These are phyloP conservation scores for Eilema depressum DNA, from an alignment of 2,888 invertebrate species.

Conservation along the genomic window DNA sequence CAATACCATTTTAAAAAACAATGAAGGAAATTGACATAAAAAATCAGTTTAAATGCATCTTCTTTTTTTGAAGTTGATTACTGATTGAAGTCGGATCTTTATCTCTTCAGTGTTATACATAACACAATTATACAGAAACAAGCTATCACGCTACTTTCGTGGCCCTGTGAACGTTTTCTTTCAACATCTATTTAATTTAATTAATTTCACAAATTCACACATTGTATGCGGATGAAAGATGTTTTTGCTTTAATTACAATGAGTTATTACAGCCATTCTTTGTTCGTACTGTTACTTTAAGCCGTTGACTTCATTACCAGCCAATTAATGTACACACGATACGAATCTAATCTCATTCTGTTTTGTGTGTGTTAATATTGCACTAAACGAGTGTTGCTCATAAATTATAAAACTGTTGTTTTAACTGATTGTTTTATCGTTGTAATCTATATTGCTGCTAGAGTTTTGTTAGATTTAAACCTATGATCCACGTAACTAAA, in stretches of 20 bases:
- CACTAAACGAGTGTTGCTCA: constrained; percentile 53
- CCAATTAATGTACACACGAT: constrained; percentile 66
- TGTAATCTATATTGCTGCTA: constrained; percentile 41
- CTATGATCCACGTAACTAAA: constrained; percentile 39
- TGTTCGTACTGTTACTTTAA: constrained; percentile 58
- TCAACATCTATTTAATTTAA: constrained; percentile 52
- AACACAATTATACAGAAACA: neutral
- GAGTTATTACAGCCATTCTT: constrained; percentile 56
- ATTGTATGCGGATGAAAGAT: constrained; percentile 52
- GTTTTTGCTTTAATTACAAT: constrained; percentile 55
- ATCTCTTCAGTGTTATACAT: neutral
- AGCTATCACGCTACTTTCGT: constrained; percentile 20
- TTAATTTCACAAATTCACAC: constrained; percentile 56
- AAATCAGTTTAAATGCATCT: neutral
- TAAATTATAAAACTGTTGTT: constrained; percentile 57
- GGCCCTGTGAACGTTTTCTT: constrained; percentile 39
- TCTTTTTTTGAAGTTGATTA: neutral
- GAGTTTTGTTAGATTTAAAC: constrained; percentile 46
- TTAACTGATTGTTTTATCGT: constrained; percentile 59
- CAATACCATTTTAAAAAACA: neutral
- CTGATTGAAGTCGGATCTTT: neutral
- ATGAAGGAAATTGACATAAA: neutral
- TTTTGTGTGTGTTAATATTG: constrained; percentile 52
- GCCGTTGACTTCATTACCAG: constrained; percentile 66
- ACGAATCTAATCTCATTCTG: constrained; percentile 61